Evolutionary conservation across 2,113 vertebrate species (phyloP).

Genomic region (Tachysurus vachellii): DNA sequence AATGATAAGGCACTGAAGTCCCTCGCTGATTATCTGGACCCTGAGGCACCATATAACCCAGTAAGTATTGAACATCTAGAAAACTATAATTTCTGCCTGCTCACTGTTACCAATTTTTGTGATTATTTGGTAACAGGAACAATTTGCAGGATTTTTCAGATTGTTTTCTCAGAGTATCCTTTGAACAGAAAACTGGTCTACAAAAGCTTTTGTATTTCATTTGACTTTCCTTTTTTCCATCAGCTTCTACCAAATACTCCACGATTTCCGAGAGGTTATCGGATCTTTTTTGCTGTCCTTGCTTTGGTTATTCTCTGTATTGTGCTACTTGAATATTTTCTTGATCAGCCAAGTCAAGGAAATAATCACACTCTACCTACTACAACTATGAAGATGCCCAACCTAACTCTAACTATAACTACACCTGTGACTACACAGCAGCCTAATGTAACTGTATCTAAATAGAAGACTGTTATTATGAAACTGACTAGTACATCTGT

Average conservation of each 20-base stretch:
- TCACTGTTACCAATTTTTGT: too few species aligned
- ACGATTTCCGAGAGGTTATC: rapidly evolving
- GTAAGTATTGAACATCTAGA: background rate
- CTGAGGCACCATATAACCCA: background rate
- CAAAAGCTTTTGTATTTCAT: background rate
- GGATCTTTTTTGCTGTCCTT: rapidly evolving
- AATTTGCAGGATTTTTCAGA: too few species aligned
- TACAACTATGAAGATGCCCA: too few species aligned
- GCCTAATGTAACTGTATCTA: background rate
- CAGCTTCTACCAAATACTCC: background rate
- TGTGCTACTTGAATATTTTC: background rate
- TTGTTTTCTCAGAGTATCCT: background rate
- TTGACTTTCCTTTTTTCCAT: background rate
- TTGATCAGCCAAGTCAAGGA: background rate
- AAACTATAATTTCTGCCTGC: background rate
- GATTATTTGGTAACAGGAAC: too few species aligned
- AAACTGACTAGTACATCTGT: too few species aligned
- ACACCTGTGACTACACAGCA: background rate
- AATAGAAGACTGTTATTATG: background rate
- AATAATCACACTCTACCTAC: background rate
- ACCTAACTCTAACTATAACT: background rate
- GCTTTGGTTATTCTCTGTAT: background rate
- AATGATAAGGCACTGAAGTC: background rate
- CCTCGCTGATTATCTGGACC: background rate
- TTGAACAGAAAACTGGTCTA: background rate